Base-by-base conservation (phyloP, 2,113 vertebrate species). In the Gobio gobio region DNA sequence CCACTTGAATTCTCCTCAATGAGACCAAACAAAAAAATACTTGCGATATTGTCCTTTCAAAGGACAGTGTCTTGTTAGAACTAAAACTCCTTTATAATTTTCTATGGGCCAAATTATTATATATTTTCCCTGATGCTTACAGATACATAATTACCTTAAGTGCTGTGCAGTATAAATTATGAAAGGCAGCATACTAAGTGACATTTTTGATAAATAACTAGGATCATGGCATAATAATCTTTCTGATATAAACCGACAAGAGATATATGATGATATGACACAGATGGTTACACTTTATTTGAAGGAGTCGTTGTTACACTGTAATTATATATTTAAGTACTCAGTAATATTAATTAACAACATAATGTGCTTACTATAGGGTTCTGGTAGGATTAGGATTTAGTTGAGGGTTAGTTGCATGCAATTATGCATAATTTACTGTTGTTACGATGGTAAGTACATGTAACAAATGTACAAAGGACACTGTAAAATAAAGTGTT, bases 141-240 rank as follows among this genome's bases (percentile, higher is more conserved):
- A 47, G 33, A 59, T 47, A 49, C 24, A 20, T 26, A 64, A 80
- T 80, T 64, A 33, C 56, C 56, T 43, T 61, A 78, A 76, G 43
- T 33, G 14, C 78, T 66, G n/a, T 33, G 43, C 56, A 45, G 84
- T 86, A 78, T 91, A 90, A 92, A 87, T 91, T 84, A 90, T 82
- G 78, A 54, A 63, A 79, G 76, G 40, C 29, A 74, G 56, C 47
- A 79, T 58, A 66, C 43, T 49, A 79, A 82, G 85, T 82, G 82
- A 88, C 87, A 91, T 89, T 90, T 88, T 87, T 89, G 83, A 91
- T 88, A 85, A 91, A 82, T 86, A 87, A 82, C 73, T 76, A 78
- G 12, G 76, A 86, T 20, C 63, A 85, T 81, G 89, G 79, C 58
- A 85, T 86, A 40, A 40, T 54, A 56, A 24, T 89, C 87, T 86